These are phyloP conservation scores for Osedax fenrisi DNA, from an alignment of 2,888 invertebrate genomes.

Conservation along the genomic window DNA sequence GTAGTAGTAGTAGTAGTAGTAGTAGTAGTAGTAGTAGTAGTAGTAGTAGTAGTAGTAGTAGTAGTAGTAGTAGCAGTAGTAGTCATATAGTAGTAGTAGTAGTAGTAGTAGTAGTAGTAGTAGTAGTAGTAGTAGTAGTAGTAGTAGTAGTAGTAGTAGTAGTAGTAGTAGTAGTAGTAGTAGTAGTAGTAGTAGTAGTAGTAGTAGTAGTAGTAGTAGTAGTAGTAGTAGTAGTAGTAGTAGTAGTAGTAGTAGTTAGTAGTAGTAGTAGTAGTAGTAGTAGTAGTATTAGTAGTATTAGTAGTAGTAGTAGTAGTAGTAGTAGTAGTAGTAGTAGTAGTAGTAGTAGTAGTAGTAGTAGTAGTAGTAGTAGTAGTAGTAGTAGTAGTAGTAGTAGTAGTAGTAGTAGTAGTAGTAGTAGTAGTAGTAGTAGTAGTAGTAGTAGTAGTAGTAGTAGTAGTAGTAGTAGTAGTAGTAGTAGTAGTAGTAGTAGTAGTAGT, in stretches of 20 bases:
- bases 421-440: slow-evolving; percentile 24
- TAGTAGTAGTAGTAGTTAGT: too few relatives aligned
- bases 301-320: slow-evolving; percentile 24
- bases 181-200: slow-evolving; percentile 9
- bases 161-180: not conserved
- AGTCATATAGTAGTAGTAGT: too few relatives aligned
- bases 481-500: slow-evolving; percentile 17
- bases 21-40: not conserved
- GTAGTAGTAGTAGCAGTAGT: slow-evolving; percentile 3
- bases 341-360: slow-evolving; percentile 21
- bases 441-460: slow-evolving; percentile 24
- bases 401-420: slow-evolving; percentile 18
- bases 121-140: slow-evolving; percentile 15
- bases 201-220: not conserved
- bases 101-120: slow-evolving; percentile 11
- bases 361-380: slow-evolving; percentile 14
- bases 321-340: slow-evolving; percentile 25
- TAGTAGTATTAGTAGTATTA: too few relatives aligned
- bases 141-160: slow-evolving; percentile 19
- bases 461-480: slow-evolving; percentile 19
- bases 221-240: slow-evolving; percentile 5
- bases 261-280: too few relatives aligned
- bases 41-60: not conserved
- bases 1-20: not conserved
- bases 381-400: slow-evolving; percentile 10